These are phyloP conservation scores for Octodonta nipae DNA, from an alignment of 2,888 invertebrate genomes.

Conservation along the genomic window DNA sequence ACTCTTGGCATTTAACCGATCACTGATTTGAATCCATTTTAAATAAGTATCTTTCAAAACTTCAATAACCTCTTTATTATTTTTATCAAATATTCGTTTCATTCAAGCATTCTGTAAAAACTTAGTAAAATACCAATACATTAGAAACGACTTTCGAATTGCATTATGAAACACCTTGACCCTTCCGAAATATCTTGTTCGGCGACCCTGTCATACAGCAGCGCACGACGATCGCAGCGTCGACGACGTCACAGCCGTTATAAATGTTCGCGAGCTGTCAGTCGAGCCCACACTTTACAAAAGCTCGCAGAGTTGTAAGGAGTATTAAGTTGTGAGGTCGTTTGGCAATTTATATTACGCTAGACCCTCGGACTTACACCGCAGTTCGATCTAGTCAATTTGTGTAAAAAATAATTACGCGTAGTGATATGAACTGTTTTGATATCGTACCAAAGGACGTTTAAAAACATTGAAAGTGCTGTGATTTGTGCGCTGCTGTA, in stretches of 20 bases:
- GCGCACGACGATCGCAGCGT: constrained; percentile 1
- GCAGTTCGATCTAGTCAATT: constrained; percentile 1
- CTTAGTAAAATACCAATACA: neutral
- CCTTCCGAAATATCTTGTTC: neutral
- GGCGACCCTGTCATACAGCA: constrained; percentile 1
- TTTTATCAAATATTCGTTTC: too few species aligned
- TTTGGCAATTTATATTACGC: neutral
- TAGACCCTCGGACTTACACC: too few species aligned
- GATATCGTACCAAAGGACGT: constrained; percentile 1
- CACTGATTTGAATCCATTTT: too few species aligned
- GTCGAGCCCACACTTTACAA: constrained; percentile 1
- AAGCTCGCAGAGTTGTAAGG: too few species aligned
- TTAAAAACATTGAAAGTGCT: too few species aligned
- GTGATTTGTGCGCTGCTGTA: constrained; percentile 1
- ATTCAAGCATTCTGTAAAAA: neutral
- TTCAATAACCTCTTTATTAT: too few species aligned
- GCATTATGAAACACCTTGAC: constrained; percentile 1
- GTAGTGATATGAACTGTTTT: too few species aligned
- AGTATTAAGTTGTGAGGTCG: neutral
- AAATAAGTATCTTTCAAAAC: too few species aligned
- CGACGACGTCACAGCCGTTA: constrained; percentile 1
- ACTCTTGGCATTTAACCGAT: too few species aligned
- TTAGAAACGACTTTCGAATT: constrained; percentile 1
- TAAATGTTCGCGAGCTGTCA: constrained; percentile 1
- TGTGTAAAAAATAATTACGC: too few species aligned